Evolutionary conservation across 2,113 vertebrate species (phyloP).

Genomic region (Chiloscyllium plagiosum): DNA sequence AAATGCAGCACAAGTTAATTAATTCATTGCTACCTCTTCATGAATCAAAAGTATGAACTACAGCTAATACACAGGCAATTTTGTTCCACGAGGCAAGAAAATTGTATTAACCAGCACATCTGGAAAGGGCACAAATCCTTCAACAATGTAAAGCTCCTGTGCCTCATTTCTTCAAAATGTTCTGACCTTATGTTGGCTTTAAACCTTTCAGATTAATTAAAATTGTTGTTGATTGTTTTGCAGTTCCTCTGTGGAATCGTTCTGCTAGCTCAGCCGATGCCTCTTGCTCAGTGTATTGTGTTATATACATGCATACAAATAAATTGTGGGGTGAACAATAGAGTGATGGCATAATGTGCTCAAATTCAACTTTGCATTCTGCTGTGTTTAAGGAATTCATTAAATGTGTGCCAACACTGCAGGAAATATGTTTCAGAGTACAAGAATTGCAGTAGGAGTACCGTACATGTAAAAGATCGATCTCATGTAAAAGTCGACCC

Average conservation of each 20-base stretch:
- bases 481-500: too few species aligned
- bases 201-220: conserved; percentile 17
- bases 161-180: conserved; percentile 12
- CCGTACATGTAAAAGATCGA: too few species aligned
- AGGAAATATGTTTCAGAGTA: neutral
- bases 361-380: neutral
- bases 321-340: neutral
- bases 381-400: neutral
- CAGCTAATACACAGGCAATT: neutral
- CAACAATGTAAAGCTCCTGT: conserved; percentile 13
- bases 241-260: neutral
- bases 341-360: neutral
- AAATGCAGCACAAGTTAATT: neutral
- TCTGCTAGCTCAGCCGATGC: neutral
- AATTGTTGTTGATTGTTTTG: conserved; percentile 27
- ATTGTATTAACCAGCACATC: conserved; percentile 6
- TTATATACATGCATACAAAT: neutral
- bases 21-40: neutral
- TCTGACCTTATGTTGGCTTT: conserved; percentile 18
- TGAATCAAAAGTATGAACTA: neutral
- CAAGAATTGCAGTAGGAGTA: neutral
- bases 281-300: neutral
- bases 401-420: neutral
- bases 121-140: conserved; percentile 7
- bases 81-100: neutral